A percentile compares a stretch with the other conserved stretches of the same genome.
phyloP scores from a whole-genome alignment of 1,140 invertebrate species.

The Chrysomallon squamiferum region DNA sequence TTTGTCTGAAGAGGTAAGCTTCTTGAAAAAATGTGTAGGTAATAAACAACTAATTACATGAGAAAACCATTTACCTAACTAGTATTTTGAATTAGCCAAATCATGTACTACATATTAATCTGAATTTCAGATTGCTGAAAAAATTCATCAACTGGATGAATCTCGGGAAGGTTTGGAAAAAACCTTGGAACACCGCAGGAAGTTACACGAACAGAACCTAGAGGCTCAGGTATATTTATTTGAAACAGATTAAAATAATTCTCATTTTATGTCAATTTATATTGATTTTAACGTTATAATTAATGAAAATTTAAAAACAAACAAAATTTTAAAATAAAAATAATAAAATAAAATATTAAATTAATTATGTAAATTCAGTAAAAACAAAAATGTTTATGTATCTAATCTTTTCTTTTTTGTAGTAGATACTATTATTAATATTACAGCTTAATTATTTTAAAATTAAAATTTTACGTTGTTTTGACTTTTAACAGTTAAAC shows the following conservation, averaged over 20 bases:
- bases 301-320: too few species aligned
- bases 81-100: not conserved
- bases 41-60: not conserved
- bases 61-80: not conserved
- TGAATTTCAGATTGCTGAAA: constrained; percentile 53
- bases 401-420: too few species aligned
- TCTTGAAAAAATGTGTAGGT: not conserved
- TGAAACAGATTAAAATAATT: not conserved
- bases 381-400: too few species aligned
- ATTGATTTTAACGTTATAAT: too few species aligned
- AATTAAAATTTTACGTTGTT: too few species aligned
- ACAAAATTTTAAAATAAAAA: too few species aligned
- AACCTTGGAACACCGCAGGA: constrained; percentile 45
- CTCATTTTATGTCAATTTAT: not conserved
- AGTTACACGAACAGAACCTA: constrained; percentile 59
- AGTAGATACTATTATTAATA: too few species aligned
- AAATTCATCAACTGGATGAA: constrained; percentile 91
- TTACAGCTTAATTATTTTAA: too few species aligned
- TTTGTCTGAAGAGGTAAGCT: constrained; percentile 73
- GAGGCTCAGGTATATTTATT: constrained; percentile 52
- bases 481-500: too few species aligned
- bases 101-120: not conserved
- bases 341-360: too few species aligned
- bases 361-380: too few species aligned
- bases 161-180: constrained; percentile 96